phyloP scores from a whole-genome alignment of 2,888 invertebrate species.

The Drosophila falleni region DNA sequence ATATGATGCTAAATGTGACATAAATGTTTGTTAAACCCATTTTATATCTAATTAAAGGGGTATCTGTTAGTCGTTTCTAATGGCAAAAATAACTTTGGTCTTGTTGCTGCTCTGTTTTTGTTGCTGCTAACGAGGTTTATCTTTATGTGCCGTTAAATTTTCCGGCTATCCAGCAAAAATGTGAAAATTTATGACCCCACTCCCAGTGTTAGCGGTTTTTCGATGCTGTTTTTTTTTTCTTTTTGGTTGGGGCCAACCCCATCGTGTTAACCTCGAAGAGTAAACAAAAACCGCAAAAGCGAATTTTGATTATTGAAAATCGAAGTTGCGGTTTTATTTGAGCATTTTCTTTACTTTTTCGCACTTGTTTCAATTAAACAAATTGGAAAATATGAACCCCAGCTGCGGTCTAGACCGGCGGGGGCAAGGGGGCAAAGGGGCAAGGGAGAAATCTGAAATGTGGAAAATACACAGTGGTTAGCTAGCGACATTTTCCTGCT shows the following conservation, averaged over 20 bases:
- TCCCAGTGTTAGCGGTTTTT: constrained; percentile 34
- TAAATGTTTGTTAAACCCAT: too few relatives aligned
- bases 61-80: background rate
- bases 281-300: constrained; percentile 53
- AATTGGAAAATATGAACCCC: constrained; percentile 78
- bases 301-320: constrained; percentile 71
- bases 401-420: constrained; percentile 35
- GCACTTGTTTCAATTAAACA: constrained; percentile 81
- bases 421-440: background rate
- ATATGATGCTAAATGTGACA: too few relatives aligned
- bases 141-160: constrained; percentile 69
- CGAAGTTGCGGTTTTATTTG: constrained; percentile 65
- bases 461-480: constrained; percentile 57
- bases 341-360: constrained; percentile 48
- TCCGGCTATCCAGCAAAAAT: constrained; percentile 51
- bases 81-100: background rate
- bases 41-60: background rate
- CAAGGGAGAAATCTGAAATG: constrained; percentile 10
- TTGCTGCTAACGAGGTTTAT: constrained; percentile 60
- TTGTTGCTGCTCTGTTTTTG: constrained; percentile 31
- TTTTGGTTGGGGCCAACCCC: background rate
- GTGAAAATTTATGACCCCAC: constrained; percentile 57
- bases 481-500: constrained; percentile 42
- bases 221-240: background rate
- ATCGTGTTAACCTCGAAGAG: constrained; percentile 14